Evolutionary conservation across 2,888 invertebrate species (phyloP).

Genomic region (Caenorhabditis uteleia): DNA sequence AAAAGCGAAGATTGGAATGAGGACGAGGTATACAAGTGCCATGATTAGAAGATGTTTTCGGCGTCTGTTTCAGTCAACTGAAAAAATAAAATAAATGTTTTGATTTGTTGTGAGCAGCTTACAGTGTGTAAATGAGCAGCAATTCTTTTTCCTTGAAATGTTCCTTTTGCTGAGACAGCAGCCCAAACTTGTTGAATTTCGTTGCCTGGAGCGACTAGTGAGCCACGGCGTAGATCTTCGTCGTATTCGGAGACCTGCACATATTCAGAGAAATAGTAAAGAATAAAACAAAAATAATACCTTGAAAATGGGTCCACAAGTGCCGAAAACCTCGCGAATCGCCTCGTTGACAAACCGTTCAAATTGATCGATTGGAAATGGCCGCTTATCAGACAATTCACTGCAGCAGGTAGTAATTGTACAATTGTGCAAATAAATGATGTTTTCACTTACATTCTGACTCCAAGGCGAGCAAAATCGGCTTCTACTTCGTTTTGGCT

Average conservation of each 20-base stretch:
- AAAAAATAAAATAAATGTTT: constrained; percentile 17
- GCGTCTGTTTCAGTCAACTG: constrained; percentile 39
- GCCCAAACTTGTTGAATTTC: constrained; percentile 58
- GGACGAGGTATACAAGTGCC: constrained; percentile 35
- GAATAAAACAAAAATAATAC: constrained; percentile 7
- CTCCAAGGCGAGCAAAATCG: constrained; percentile 44
- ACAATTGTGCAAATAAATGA: constrained; percentile 1
- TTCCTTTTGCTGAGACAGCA: constrained; percentile 57
- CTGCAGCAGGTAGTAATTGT: constrained; percentile 18
- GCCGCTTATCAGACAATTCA: constrained; percentile 34
- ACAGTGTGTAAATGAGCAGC: constrained; percentile 58
- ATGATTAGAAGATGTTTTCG: constrained; percentile 25
- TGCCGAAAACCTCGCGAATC: constrained; percentile 42
- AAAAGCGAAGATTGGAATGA: constrained; percentile 38
- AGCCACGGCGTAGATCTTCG: constrained; percentile 41
- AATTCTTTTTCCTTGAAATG: constrained; percentile 47
- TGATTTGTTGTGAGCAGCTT: constrained; percentile 8
- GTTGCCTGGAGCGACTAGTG: constrained; percentile 43
- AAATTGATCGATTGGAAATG: constrained; percentile 45
- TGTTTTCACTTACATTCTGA: constrained; percentile 40
- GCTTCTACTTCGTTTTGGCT: constrained; percentile 30
- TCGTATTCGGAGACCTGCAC: constrained; percentile 52
- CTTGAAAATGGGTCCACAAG: constrained; percentile 45
- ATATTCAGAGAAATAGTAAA: constrained; percentile 1
- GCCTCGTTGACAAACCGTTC: constrained; percentile 49